Base-by-base conservation (phyloP, 2,797 vertebrate species). In the Lagocephalus sceleratus region DNA sequence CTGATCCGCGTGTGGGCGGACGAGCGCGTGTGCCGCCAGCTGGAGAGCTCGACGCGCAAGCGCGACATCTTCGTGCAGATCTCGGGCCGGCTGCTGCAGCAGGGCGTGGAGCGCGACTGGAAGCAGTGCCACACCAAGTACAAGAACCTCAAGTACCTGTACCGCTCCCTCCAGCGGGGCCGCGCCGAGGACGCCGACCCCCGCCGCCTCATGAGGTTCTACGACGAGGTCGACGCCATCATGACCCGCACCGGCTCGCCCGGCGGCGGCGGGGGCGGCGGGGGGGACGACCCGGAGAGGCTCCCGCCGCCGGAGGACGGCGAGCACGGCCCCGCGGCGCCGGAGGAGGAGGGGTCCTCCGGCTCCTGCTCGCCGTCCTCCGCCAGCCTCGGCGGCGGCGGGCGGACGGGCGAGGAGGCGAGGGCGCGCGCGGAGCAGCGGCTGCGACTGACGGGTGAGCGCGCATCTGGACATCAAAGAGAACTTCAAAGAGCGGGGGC, bases 91-190 rank as follows among this genome's bases (percentile, higher is more conserved):
- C 51, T 94, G 49, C 84, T 90, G 87, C 91, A 92, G 71, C 84
- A 90, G 54, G 92, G 93, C 53, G 92, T 93, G 16, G 93, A 96
- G 7, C 92, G 92, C 3, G 93, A 96, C 86, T 94, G 92, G 93
- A 97, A 95, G 64, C 92, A 95, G 59, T 95, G 92, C 62, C 88
- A 87, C 64, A 94, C 91, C 6, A 96, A 96, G 78, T 94, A 94
- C 84, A 96, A 94, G 76, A 95, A 94, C 81, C 89, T 95, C 42
- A 95, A 97, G 87, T 95, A 94, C 2, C 88, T 95, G 44, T 94
- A 96, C 61, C 91, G 92, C 0, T 90, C 91, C 16, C 85, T 94
- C 23, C 93, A 93, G 63, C 92, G 93, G 55, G 91, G 92, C 20
- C 93, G 90, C 53, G 69, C 84, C 0, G 91, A 93, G 0, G 90